These are phyloP conservation scores for Epirrhoe alternata DNA, from an alignment of 2,888 invertebrate genomes.

Conservation along the genomic window DNA sequence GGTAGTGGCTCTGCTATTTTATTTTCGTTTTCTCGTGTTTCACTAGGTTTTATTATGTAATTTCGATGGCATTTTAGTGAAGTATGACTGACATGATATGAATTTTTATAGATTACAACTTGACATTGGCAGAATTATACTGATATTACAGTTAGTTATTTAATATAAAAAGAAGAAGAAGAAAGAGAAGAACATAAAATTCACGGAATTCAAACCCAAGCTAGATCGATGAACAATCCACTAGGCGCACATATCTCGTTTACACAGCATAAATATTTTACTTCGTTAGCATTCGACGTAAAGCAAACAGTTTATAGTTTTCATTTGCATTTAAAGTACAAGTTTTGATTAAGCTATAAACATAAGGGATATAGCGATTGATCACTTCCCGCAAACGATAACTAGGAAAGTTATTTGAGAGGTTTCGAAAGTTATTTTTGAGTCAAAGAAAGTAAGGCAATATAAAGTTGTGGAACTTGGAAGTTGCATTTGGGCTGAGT, in stretches of 20 bases:
- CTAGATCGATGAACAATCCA: too few species aligned
- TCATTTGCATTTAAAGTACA: constrained; percentile 49
- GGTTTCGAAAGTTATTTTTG: constrained; percentile 1
- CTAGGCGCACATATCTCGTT: not conserved
- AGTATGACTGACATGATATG: too few species aligned
- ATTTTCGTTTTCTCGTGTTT: too few species aligned
- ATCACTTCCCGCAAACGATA: constrained; percentile 13
- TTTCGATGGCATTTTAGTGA: too few species aligned
- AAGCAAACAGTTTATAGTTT: constrained; percentile 46
- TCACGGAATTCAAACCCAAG: too few species aligned
- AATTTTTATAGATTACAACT: too few species aligned
- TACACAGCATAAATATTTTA: constrained; percentile 42
- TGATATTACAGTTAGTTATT: too few species aligned
- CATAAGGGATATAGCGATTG: constrained; percentile 17
- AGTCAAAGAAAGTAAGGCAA: constrained; percentile 2
- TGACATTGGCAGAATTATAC: too few species aligned
- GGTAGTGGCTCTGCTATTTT: too few species aligned
- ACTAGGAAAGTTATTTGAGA: constrained; percentile 3
- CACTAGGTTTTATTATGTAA: too few species aligned
- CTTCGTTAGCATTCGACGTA: constrained; percentile 47
- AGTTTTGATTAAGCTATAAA: constrained; percentile 48
- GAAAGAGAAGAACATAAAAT: too few species aligned
- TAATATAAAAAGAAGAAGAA: too few species aligned
- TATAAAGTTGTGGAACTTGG: not conserved
- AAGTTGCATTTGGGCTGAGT: not conserved